Percentiles rank a stretch among this genome's conserved stretches.
Conservation (phyloP, 1,140 invertebrate species). For the Rhopalosiphum maidis region DNA sequence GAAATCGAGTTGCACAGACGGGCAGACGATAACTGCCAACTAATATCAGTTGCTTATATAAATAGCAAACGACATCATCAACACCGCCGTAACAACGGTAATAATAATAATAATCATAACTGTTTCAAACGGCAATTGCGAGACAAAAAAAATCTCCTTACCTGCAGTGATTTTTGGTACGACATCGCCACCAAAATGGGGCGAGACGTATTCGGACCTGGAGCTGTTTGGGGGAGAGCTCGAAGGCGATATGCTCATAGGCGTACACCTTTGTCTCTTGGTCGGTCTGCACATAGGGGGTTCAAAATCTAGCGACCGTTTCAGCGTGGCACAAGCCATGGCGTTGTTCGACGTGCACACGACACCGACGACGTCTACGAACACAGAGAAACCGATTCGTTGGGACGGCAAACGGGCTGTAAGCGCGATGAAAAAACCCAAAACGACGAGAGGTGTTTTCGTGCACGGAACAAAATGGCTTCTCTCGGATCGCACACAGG, state of each 20-base stretch:
- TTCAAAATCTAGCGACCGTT: slow-evolving; percentile 92
- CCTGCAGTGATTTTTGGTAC: slow-evolving; percentile 84
- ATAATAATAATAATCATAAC: background rate
- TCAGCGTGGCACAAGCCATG: slow-evolving; percentile 95
- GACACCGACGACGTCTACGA: background rate
- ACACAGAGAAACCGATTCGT: background rate
- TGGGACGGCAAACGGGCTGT: background rate
- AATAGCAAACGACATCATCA: background rate
- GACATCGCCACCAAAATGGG: slow-evolving; percentile 76
- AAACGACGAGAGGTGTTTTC: background rate
- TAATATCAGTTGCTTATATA: background rate
- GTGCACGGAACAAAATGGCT: slow-evolving; percentile 53
- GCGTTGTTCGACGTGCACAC: background rate
- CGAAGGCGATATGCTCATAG: slow-evolving; percentile 77
- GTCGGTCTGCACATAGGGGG: slow-evolving; percentile 80
- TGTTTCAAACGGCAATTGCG: background rate
- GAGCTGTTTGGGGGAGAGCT: slow-evolving; percentile 68
- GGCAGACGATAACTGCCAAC: background rate
- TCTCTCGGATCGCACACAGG: background rate
- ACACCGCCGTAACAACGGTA: background rate
- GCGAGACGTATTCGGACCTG: slow-evolving; percentile 68
- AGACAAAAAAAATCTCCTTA: slow-evolving; percentile 63
- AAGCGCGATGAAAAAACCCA: too few species aligned
- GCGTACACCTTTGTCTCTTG: slow-evolving; percentile 86
- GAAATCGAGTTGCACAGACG: background rate